Conservation (phyloP, 2,113 vertebrate species). For the Xyrauchen texanus region DNA sequence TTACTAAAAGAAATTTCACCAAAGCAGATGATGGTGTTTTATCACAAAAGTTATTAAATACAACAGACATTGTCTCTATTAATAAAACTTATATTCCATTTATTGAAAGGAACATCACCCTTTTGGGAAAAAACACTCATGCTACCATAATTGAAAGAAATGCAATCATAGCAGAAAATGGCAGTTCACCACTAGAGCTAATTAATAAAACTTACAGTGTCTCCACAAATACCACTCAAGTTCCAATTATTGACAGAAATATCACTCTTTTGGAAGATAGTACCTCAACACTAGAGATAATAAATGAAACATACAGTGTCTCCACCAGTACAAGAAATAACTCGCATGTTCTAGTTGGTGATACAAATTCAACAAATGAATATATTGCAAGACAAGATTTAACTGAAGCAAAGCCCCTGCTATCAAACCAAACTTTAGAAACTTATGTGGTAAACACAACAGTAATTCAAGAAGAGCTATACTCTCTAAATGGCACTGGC, state of each 20-base stretch:
- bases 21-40: neutral
- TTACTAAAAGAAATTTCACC: neutral
- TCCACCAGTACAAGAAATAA: neutral
- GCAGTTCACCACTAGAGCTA: neutral
- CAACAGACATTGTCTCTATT: neutral
- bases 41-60: neutral
- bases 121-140: neutral
- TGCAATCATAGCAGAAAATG: neutral
- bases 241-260: neutral
- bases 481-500: neutral
- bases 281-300: neutral
- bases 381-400: neutral
- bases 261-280: neutral
- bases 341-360: neutral
- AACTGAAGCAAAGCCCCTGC: neutral
- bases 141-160: neutral
- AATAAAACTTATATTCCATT: neutral
- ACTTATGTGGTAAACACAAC: neutral
- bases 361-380: neutral
- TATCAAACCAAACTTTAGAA: conserved; percentile 22
- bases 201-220: neutral
- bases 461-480: conserved; percentile 7
- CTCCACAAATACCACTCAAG: neutral
- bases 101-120: neutral
- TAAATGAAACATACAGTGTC: neutral